phyloP scores from a whole-genome alignment of 2,113 vertebrate species.

The Gorsachius goisagi region DNA sequence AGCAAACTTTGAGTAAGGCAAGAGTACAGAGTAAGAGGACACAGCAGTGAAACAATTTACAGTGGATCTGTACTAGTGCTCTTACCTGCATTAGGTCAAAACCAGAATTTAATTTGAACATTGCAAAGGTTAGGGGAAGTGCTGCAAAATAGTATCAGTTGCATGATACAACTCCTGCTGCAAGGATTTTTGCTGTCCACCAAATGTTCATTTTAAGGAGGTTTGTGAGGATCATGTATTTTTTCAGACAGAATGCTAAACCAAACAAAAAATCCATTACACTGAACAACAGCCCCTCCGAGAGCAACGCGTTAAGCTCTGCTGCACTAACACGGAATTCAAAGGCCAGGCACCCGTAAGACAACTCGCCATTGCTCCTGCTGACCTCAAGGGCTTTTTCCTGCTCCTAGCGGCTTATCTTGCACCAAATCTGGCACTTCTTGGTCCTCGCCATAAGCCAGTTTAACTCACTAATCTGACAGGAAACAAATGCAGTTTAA shows the following conservation, averaged over 20 bases:
- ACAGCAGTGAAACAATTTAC: neutral
- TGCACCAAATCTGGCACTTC: constrained; percentile 36
- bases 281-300: neutral
- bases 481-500: constrained; percentile 55
- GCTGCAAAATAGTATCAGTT: neutral
- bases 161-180: neutral
- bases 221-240: neutral
- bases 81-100: neutral
- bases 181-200: neutral
- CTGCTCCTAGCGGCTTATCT: constrained; percentile 37
- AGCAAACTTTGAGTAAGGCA: neutral
- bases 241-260: neutral
- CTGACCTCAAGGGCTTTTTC: constrained; percentile 18
- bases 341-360: neutral
- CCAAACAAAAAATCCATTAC: neutral
- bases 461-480: constrained; percentile 53
- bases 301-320: neutral
- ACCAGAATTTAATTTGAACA: neutral
- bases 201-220: neutral
- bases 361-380: neutral
- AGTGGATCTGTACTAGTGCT: neutral
- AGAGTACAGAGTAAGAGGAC: neutral
- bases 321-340: neutral
- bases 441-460: neutral
- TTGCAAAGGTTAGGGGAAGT: neutral